phyloP scores from a whole-genome alignment of 2,888 invertebrate species.

The Anticlea derivata region DNA sequence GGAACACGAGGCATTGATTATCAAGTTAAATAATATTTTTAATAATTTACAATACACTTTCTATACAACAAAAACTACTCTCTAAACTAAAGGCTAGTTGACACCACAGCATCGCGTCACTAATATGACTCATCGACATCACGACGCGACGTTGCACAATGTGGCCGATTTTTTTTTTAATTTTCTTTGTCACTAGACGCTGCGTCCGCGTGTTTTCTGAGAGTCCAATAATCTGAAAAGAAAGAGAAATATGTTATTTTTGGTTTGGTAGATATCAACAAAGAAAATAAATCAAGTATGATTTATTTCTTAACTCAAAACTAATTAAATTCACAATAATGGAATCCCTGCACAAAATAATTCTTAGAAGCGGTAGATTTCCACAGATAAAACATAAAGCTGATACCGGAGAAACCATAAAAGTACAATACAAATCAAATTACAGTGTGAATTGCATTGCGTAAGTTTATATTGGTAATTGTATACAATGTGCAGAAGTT shows the following conservation, averaged over 20 bases:
- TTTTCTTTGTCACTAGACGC: constrained; percentile 78
- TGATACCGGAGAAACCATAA: background rate
- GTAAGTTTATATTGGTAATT: background rate
- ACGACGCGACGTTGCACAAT: background rate
- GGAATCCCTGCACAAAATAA: too few relatives aligned
- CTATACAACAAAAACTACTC: constrained; percentile 10
- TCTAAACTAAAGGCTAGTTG: constrained; percentile 7
- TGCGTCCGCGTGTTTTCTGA: constrained; percentile 72
- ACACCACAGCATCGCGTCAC: constrained; percentile 1
- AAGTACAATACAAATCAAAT: constrained; percentile 3
- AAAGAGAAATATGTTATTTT: constrained; percentile 37
- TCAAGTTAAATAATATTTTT: constrained; percentile 31
- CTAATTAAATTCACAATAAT: too few relatives aligned
- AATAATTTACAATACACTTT: constrained; percentile 23
- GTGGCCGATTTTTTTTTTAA: constrained; percentile 42
- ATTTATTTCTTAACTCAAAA: too few relatives aligned
- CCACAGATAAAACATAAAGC: background rate
- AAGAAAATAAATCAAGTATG: too few relatives aligned
- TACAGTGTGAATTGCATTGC: constrained; percentile 3
- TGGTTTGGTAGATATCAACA: too few relatives aligned
- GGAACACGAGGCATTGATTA: constrained; percentile 34
- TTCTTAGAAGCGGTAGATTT: background rate
- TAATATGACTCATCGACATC: background rate
- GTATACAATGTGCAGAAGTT: background rate
- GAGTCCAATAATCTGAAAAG: constrained; percentile 82